These are phyloP conservation scores for Megaustenia siamemsis DNA, from an alignment of 2,888 invertebrate species.

Conservation along the genomic window DNA sequence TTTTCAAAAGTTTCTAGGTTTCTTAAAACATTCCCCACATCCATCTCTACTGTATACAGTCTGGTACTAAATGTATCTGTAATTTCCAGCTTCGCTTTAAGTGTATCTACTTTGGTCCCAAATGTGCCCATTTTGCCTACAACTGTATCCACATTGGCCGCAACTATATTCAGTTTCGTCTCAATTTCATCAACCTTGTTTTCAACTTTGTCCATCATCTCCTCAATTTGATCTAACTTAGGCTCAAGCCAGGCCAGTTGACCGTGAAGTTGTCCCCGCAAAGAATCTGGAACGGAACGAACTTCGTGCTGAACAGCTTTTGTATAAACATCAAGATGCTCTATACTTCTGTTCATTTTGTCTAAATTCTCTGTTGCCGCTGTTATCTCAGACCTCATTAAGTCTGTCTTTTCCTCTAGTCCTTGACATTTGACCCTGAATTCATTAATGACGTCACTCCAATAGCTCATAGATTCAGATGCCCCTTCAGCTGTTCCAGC, in stretches of 20 bases:
- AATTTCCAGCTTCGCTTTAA: too few relatives aligned
- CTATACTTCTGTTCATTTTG: neutral
- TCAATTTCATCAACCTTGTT: too few relatives aligned
- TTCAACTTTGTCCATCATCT: too few relatives aligned
- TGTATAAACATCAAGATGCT: neutral
- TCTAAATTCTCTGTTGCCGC: neutral
- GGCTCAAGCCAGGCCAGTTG: neutral
- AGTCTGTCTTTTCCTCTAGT: neutral
- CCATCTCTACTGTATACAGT: too few relatives aligned
- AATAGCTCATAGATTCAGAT: neutral
- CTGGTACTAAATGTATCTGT: too few relatives aligned
- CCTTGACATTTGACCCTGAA: neutral
- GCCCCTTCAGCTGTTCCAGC: neutral
- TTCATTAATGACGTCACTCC: neutral
- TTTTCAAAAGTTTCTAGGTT: too few relatives aligned
- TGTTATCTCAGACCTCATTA: neutral
- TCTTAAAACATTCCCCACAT: too few relatives aligned
- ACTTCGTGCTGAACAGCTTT: neutral
- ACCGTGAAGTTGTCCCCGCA: neutral
- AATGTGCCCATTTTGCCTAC: too few relatives aligned
- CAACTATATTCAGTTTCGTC: too few relatives aligned
- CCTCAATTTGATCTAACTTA: neutral
- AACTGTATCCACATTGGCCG: too few relatives aligned
- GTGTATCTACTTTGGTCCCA: too few relatives aligned
- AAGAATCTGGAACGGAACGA: neutral